Conservation (phyloP, 2,113 vertebrate genomes). For the Scophthalmus maximus region DNA sequence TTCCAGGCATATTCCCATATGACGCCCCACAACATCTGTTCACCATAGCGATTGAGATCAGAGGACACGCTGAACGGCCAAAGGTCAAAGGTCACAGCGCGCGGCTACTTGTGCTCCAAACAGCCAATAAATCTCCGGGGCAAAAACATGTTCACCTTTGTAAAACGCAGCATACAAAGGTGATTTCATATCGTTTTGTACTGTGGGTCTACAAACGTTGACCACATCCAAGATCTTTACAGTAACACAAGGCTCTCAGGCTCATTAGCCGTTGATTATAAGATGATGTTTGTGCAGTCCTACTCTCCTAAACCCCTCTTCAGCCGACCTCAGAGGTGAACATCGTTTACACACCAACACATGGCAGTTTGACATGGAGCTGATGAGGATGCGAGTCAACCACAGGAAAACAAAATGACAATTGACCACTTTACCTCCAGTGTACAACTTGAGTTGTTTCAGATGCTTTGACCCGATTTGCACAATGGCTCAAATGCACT, state of each 20-base stretch:
- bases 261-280: slow-evolving; percentile 34
- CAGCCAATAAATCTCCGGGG: too few relatives aligned
- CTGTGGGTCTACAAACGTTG: not conserved
- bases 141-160: too few relatives aligned
- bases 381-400: too few relatives aligned
- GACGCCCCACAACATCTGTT: slow-evolving; percentile 26
- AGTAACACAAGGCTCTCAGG: slow-evolving; percentile 8
- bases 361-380: not conserved
- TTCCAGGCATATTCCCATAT: slow-evolving; percentile 16
- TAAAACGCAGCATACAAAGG: too few relatives aligned
- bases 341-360: not conserved
- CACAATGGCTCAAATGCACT: not conserved
- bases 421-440: too few relatives aligned
- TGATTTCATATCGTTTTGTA: too few relatives aligned
- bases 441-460: too few relatives aligned
- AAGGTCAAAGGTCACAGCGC: not conserved
- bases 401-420: too few relatives aligned
- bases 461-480: too few relatives aligned
- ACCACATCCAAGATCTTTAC: not conserved
- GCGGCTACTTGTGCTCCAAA: too few relatives aligned
- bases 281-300: slow-evolving; percentile 24
- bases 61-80: slow-evolving; percentile 9
- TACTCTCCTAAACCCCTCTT: slow-evolving; percentile 18
- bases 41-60: slow-evolving; percentile 2
- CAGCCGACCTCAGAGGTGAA: not conserved